phyloP scores from a whole-genome alignment of 2,888 invertebrate species.

The Clunio marinus region DNA sequence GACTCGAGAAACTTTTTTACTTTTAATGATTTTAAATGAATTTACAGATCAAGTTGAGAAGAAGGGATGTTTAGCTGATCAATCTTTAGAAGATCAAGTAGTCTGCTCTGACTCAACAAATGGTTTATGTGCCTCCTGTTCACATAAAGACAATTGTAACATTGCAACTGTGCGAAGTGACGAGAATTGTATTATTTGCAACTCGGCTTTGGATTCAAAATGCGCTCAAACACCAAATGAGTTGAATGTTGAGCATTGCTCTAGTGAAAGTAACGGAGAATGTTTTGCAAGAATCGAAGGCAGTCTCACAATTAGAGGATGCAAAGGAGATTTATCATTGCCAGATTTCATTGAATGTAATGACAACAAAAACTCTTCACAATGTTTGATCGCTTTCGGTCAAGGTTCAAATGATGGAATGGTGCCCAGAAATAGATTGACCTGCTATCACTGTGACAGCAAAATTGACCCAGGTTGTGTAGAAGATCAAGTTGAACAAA shows the following conservation, averaged over 20 bases:
- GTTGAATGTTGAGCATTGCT: not conserved
- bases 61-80: constrained; percentile 31
- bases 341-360: not conserved
- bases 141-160: constrained; percentile 26
- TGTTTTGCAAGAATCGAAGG: constrained; percentile 17
- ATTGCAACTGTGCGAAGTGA: not conserved
- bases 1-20: not conserved
- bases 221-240: constrained; percentile 24
- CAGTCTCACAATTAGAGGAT: constrained; percentile 14
- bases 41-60: not conserved
- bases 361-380: not conserved
- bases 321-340: not conserved
- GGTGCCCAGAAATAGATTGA: not conserved
- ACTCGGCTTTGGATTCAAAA: constrained; percentile 9
- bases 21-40: not conserved
- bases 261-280: not conserved
- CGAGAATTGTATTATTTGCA: constrained; percentile 25
- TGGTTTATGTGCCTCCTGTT: not conserved
- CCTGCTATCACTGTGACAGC: constrained; percentile 29
- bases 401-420: constrained; percentile 15
- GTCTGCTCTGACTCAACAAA: not conserved
- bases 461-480: not conserved
- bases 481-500: not conserved
- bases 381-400: not conserved
- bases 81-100: not conserved